Conservation (phyloP, 2,797 vertebrate species). For the Acipenser oxyrinchus region DNA sequence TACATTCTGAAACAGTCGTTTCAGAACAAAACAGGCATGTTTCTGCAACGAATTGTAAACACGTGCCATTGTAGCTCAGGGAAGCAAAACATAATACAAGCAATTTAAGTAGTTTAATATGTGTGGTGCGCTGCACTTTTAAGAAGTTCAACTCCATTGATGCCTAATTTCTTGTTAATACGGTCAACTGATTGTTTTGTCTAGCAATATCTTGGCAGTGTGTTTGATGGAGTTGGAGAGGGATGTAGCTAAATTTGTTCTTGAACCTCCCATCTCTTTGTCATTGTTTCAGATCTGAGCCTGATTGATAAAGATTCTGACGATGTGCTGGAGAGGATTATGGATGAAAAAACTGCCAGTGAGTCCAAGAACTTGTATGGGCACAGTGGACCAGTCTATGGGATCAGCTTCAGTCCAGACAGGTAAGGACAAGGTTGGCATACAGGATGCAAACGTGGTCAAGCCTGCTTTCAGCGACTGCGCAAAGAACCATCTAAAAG, state of each 20-base stretch:
- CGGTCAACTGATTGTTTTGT: not conserved
- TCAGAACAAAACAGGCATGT: not conserved
- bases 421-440: slow-evolving; percentile 55
- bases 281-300: slow-evolving; percentile 72
- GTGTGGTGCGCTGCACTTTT: not conserved
- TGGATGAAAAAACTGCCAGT: slow-evolving; percentile 97
- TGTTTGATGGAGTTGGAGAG: not conserved
- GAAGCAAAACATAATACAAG: too few relatives aligned
- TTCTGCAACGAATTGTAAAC: too few relatives aligned
- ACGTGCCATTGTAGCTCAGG: too few relatives aligned
- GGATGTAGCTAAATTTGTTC: not conserved
- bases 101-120: not conserved
- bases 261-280: slow-evolving; percentile 20
- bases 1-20: too few relatives aligned
- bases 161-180: not conserved
- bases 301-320: slow-evolving; percentile 98
- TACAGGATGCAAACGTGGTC: too few relatives aligned
- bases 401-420: slow-evolving; percentile 97
- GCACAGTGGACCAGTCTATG: slow-evolving; percentile 94
- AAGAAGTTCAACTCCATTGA: not conserved
- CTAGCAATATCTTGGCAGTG: not conserved
- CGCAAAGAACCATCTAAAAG: too few relatives aligned
- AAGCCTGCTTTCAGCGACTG: too few relatives aligned
- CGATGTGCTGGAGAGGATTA: slow-evolving; percentile 95
- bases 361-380: slow-evolving; percentile 93